These are phyloP conservation scores for Triplophysa siluroides DNA, from an alignment of 2,113 vertebrate species.

Conservation along the genomic window DNA sequence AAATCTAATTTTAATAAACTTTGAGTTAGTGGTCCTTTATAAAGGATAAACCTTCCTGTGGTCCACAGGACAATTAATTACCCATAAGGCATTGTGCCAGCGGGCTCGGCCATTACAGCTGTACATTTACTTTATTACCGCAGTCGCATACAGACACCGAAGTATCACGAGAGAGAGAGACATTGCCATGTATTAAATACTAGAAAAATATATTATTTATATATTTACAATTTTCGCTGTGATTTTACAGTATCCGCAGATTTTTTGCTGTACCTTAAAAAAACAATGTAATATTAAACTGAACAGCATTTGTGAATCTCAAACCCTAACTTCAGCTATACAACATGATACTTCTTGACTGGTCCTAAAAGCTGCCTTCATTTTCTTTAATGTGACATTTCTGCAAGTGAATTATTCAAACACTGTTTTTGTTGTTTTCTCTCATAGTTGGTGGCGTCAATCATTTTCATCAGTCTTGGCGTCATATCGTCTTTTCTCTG, in stretches of 20 bases:
- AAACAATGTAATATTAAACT: too few relatives aligned
- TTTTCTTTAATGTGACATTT: too few relatives aligned
- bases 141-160: neutral
- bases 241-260: too few relatives aligned
- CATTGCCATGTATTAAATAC: neutral
- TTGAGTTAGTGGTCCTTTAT: too few relatives aligned
- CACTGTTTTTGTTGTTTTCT: neutral
- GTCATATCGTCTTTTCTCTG: constrained; percentile 89
- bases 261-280: too few relatives aligned
- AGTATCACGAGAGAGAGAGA: too few relatives aligned
- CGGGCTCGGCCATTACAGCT: constrained; percentile 42
- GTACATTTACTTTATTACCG: constrained; percentile 67
- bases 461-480: constrained; percentile 93
- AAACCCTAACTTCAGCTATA: too few relatives aligned
- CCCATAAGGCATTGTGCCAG: constrained; percentile 61
- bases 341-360: too few relatives aligned
- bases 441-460: constrained; percentile 79
- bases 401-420: too few relatives aligned
- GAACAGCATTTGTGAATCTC: too few relatives aligned
- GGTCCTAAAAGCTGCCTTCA: too few relatives aligned
- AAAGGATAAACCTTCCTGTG: constrained; percentile 38
- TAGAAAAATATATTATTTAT: neutral
- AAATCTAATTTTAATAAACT: too few relatives aligned
- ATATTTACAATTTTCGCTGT: neutral
- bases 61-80: constrained; percentile 64